Percentiles rank a stretch among this genome's conserved stretches.
phyloP scores from a whole-genome alignment of 2,888 invertebrate species.

The Noctua pronuba region DNA sequence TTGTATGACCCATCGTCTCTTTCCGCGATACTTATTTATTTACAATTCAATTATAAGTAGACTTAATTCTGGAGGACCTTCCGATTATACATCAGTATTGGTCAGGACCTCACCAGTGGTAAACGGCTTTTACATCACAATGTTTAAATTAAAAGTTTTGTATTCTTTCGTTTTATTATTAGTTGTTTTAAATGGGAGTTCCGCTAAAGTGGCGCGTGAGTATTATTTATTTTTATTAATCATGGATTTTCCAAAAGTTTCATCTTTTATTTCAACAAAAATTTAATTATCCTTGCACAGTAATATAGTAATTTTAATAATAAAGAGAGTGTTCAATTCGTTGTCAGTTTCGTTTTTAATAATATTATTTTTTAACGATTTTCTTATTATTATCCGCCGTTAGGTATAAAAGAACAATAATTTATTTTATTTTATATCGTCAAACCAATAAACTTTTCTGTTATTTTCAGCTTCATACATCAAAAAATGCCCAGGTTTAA shows the following conservation, averaged over 20 bases:
- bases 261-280: neutral
- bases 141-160: conserved; percentile 61
- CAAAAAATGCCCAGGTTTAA: conserved; percentile 74
- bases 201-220: conserved; percentile 71
- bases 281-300: neutral
- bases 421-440: neutral
- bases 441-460: neutral
- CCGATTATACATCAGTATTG: conserved; percentile 64
- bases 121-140: conserved; percentile 55
- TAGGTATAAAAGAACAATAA: neutral
- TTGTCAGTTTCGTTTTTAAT: neutral
- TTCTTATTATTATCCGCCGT: neutral
- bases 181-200: conserved; percentile 49
- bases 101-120: conserved; percentile 61
- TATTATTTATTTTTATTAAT: conserved; percentile 18
- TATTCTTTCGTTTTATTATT: conserved; percentile 50
- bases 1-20: conserved; percentile 33
- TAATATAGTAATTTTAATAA: too few species aligned
- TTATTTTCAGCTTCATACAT: conserved; percentile 66
- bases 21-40: conserved; percentile 44
- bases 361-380: neutral
- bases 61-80: conserved; percentile 36
- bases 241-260: neutral
- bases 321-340: neutral
- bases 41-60: conserved; percentile 43